phyloP scores from a whole-genome alignment of 1,140 invertebrate species.

The Orius insidiosus region DNA sequence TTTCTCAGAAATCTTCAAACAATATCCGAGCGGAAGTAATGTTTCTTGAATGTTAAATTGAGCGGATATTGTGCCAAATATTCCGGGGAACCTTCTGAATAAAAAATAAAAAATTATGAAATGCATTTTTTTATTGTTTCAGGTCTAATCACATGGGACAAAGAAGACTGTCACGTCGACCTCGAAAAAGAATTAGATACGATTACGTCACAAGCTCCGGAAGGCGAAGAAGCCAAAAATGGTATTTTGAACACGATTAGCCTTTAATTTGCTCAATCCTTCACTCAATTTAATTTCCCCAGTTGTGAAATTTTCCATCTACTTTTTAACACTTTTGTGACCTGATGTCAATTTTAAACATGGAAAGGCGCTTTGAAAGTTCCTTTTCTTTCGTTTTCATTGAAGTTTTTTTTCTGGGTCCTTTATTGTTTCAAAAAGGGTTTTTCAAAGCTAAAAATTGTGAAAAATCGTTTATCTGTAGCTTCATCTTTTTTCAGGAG shows the following conservation, averaged over 20 bases:
- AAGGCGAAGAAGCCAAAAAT: slow-evolving; percentile 82
- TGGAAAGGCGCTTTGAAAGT: too few species aligned
- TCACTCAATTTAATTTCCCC: too few species aligned
- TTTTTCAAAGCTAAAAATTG: too few species aligned
- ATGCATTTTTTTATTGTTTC: slow-evolving; percentile 28
- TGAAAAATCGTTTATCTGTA: slow-evolving; percentile 1
- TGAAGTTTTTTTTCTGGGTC: too few species aligned
- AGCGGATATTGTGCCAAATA: not conserved
- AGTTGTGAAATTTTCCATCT: too few species aligned
- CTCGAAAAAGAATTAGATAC: slow-evolving; percentile 78
- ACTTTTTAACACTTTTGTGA: too few species aligned
- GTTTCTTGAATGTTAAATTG: not conserved
- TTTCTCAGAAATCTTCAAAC: too few species aligned
- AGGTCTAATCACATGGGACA: slow-evolving; percentile 90
- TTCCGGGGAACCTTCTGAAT: not conserved
- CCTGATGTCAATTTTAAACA: too few species aligned
- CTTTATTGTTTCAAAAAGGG: too few species aligned
- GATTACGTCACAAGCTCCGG: slow-evolving; percentile 65
- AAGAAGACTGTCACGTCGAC: slow-evolving; percentile 73
- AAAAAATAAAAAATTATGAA: slow-evolving; percentile 2
- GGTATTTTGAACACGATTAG: slow-evolving; percentile 42
- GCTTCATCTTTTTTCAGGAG: slow-evolving; percentile 40
- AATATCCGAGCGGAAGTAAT: not conserved
- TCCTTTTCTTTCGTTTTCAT: too few species aligned
- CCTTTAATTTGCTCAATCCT: too few species aligned